Evolutionary conservation across 2,797 vertebrate species (phyloP).

Genomic region (Enteromius radiatus): DNA sequence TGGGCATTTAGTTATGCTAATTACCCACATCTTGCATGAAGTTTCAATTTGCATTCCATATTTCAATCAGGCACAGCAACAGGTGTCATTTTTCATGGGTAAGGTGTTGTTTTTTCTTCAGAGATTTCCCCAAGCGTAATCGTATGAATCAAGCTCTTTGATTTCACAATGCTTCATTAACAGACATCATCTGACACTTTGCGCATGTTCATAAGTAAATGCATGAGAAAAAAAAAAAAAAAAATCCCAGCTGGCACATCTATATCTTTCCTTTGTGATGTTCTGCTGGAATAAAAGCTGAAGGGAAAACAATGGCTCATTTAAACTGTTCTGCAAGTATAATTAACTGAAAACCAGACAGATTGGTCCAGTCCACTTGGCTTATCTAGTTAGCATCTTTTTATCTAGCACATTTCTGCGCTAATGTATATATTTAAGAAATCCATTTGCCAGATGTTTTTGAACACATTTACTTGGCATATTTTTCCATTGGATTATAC

Average conservation of each 20-base stretch:
- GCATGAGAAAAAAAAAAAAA: background rate
- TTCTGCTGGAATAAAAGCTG: background rate
- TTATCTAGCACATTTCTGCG: constrained; percentile 8
- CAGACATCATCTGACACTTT: background rate
- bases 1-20: constrained; percentile 41
- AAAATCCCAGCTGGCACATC: background rate
- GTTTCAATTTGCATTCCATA: constrained; percentile 40
- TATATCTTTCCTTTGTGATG: background rate
- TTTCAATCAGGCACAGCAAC: constrained; percentile 45
- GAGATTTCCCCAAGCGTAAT: background rate
- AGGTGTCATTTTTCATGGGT: constrained; percentile 39
- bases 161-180: constrained; percentile 42
- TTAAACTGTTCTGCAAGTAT: constrained; percentile 15
- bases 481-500: background rate
- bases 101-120: constrained; percentile 19
- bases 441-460: background rate
- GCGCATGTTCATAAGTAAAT: constrained; percentile 4
- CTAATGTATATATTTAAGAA: constrained; percentile 14
- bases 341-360: constrained; percentile 21
- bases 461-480: background rate
- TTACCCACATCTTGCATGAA: constrained; percentile 33
- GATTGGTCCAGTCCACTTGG: constrained; percentile 8
- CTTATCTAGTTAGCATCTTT: background rate
- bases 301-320: constrained; percentile 8
- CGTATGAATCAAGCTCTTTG: constrained; percentile 42